Evolutionary conservation across 2,797 vertebrate genomes (phyloP).

Genomic region (Melanotaenia pygmaea): DNA sequence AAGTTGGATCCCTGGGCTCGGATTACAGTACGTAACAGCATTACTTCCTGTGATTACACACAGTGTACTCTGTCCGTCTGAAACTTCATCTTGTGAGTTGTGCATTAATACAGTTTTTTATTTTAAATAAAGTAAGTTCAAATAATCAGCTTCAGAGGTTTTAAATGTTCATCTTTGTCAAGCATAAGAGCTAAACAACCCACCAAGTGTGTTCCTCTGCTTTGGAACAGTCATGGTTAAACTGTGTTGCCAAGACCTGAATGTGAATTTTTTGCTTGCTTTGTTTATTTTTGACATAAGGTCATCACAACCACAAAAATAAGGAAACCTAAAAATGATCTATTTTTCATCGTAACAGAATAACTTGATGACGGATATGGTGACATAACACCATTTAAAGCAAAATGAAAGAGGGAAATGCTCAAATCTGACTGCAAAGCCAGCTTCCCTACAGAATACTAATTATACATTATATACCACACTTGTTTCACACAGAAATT

Average conservation of each 20-base stretch:
- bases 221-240: not conserved
- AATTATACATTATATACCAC: not conserved
- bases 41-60: not conserved
- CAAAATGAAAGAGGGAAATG: not conserved
- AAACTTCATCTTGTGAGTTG: not conserved
- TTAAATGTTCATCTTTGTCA: too few species aligned
- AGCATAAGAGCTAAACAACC: too few species aligned
- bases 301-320: not conserved
- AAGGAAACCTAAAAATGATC: not conserved
- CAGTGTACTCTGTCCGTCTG: not conserved
- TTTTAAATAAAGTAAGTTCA: not conserved
- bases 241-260: not conserved
- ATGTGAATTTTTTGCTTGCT: not conserved
- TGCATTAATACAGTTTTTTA: not conserved
- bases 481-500: conserved; percentile 4
- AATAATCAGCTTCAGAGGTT: not conserved
- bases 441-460: not conserved
- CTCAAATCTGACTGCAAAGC: not conserved
- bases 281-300: not conserved
- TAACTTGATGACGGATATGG: not conserved
- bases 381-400: not conserved
- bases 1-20: not conserved
- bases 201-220: too few species aligned
- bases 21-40: not conserved
- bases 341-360: not conserved